Base-by-base conservation (phyloP, 2,113 vertebrate species). In the Pongo pygmaeus region DNA sequence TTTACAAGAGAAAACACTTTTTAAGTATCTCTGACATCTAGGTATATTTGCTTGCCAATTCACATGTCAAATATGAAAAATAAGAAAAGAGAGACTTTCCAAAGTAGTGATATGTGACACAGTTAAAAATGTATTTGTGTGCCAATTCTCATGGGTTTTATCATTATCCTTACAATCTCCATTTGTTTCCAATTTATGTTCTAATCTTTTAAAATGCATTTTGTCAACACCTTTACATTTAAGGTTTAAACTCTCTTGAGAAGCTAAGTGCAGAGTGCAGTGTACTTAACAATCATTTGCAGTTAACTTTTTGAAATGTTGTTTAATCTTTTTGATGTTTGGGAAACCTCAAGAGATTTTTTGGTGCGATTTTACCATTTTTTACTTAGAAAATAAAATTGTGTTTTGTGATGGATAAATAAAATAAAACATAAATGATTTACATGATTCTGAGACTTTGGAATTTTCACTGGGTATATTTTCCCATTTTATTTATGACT, bases 281-380 rank as follows among this genome's bases (percentile, higher is more conserved):
- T 48, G 18, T 67, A 16, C 85, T 89, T 72, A 91, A 93, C 85
- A 85, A 92, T 86, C 84, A 94, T 70, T 97, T 95, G 43, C 70
- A 90, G 27, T n/a, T 97, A 89, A 75, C 61, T 96, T 96, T 94
- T 86, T 46, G 55, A 95, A 95, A 55, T 77, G 59, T 50, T 77
- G 52, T 50, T 96, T 93, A 87, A 23, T 79, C 14, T 86, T 94
- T 95, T 89, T 93, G 48, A 90, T 97, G 17, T 80, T 94, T 87
- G 18, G 30, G 17, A 92, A 95, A 46, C 16, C 30, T 92, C 27
- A 59, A 55, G 35, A 79, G 9, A 38, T 85, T 91, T 78, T 84
- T 88, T 72, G 11, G 30, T 88, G 87, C 27, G 22, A 85, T 75
- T 93, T 86, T 50, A 40, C 16, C 74, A 6, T 30, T 30, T 87